Evolutionary conservation across 2,113 vertebrate genomes (phyloP).

Genomic region (Protomyctophum bolini): DNA sequence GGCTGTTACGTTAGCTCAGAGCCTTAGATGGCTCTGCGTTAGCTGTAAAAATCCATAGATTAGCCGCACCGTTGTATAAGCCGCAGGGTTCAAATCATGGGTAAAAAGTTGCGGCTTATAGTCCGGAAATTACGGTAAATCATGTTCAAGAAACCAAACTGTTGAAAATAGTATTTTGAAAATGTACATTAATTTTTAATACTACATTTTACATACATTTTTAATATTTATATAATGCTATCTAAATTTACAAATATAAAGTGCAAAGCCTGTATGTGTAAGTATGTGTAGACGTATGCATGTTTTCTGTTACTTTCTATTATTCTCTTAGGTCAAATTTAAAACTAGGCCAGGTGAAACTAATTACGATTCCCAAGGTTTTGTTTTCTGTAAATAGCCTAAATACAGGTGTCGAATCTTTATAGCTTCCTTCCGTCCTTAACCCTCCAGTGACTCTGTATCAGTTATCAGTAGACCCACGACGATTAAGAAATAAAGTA

Average conservation of each 20-base stretch:
- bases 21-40: too few relatives aligned
- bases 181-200: background rate
- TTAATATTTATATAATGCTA: slow-evolving; percentile 33
- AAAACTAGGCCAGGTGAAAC: slow-evolving; percentile 6
- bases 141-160: slow-evolving; percentile 5
- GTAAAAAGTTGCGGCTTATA: too few relatives aligned
- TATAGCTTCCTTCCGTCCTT: slow-evolving; percentile 37
- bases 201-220: background rate
- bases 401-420: background rate
- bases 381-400: slow-evolving; percentile 26
- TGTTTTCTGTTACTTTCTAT: slow-evolving; percentile 42
- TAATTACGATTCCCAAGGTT: background rate
- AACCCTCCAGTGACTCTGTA: slow-evolving; percentile 20
- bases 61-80: too few relatives aligned
- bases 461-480: slow-evolving; percentile 36
- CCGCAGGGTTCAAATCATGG: too few relatives aligned
- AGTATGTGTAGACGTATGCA: slow-evolving; percentile 4
- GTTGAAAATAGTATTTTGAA: slow-evolving; percentile 19
- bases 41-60: too few relatives aligned
- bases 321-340: slow-evolving; percentile 15
- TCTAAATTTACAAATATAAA: slow-evolving; percentile 25
- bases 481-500: slow-evolving; percentile 66
- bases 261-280: background rate
- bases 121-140: too few relatives aligned
- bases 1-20: too few relatives aligned